Evolutionary conservation across 2,888 invertebrate species (phyloP).

Genomic region (Hydrotaea cyrtoneurina): DNA sequence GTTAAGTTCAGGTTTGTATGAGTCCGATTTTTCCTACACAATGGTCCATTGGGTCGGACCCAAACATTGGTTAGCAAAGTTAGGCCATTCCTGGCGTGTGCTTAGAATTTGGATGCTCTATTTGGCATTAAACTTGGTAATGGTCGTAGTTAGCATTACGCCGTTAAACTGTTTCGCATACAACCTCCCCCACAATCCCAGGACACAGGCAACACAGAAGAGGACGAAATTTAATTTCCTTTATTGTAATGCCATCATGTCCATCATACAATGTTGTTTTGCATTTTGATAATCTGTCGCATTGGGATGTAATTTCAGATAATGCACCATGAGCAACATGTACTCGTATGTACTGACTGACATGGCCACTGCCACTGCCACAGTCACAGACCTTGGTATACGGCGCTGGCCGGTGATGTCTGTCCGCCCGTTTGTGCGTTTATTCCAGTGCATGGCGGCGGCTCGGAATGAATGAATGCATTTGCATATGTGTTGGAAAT

Average conservation of each 20-base stretch:
- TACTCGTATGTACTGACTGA: constrained; percentile 23
- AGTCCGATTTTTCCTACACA: no score
- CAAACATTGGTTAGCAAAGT: no score
- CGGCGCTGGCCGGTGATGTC: background rate
- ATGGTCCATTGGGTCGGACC: no score
- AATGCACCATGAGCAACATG: constrained; percentile 62
- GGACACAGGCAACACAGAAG: background rate
- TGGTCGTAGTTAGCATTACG: constrained; percentile 43
- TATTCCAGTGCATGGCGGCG: background rate
- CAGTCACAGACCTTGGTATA: background rate
- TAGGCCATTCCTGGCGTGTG: constrained; percentile 3
- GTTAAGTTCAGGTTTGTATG: no score
- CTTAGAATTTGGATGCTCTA: no score
- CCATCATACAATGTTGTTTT: constrained; percentile 66
- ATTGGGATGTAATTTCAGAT: constrained; percentile 68
- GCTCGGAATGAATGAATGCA: background rate
- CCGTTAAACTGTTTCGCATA: background rate
- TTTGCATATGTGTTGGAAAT: constrained; percentile 14
- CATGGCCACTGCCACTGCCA: background rate
- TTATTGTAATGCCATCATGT: constrained; percentile 64
- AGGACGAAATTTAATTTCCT: constrained; percentile 62
- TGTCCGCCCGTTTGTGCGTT: background rate
- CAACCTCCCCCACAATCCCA: constrained; percentile 1
- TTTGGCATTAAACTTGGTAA: constrained; percentile 32
- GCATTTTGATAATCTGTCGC: constrained; percentile 67